Evolutionary conservation across 1,140 invertebrate species (phyloP), one percentile per base, ranked within the genome.

Genomic region (Drosophila setifemur): DNA sequence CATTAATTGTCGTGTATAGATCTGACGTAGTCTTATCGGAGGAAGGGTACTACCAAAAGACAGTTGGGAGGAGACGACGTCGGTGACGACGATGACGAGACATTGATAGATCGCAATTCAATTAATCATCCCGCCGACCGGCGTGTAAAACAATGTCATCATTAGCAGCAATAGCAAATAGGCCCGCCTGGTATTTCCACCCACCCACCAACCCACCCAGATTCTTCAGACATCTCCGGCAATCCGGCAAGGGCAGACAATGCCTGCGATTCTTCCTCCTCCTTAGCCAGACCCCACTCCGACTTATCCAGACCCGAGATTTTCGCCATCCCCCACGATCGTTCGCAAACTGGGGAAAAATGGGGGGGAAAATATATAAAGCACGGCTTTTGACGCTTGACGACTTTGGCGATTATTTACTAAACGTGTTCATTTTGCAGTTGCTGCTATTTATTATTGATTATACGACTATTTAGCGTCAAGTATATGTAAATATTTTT

Each of bases 371-470:
- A 44, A 11, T 11, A 63, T 21, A 53, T 16, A 54, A 45, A 39
- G 64, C 55, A 63, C 60, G 33, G 33, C 33, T 54, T 37, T 67
- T 19, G 39, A 54, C 48, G 39, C 61, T 44, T 66, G 64, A 69
- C 66, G 39, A 69, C 64, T 49, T 64, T 66, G 61, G 72, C 67
- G 75, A 86, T 85, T 85, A 81, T 85, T 85, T 85, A 86, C 81
- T 64, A 85, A 85, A 85, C 81, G 81, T 85, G 79, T 85, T 85
- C 79, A 75, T 86, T 85, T 72, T 72, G 79, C 75, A 71, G 53
- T 85, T 85, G 81, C 49, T 83, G 81, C 81, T 81, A 73, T 81
- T 85, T 85, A 81, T 75, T 85, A 85, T 85, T 86, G 81, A 85
- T 85, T 85, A 86, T 85, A 73, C 60, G 75, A 85, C 71, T 86